A percentile compares a stretch with the other conserved stretches of the same genome.
phyloP scores from a whole-genome alignment of 1,140 invertebrate species.

The Zaprionus vittiger region DNA sequence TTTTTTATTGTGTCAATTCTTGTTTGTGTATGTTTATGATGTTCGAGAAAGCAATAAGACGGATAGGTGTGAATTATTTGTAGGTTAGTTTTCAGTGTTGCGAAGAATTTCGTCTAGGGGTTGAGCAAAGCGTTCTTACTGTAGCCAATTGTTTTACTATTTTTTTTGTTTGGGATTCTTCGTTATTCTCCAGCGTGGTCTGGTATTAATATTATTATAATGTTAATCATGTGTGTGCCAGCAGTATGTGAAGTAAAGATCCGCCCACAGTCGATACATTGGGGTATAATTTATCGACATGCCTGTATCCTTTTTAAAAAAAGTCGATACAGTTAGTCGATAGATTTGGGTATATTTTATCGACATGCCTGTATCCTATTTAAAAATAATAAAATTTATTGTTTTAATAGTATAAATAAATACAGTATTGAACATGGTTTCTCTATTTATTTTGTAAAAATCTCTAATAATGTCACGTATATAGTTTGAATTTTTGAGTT shows the following conservation, averaged over 20 bases:
- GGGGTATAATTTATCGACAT: too few species aligned
- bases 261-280: not conserved
- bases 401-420: too few species aligned
- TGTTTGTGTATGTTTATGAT: not conserved
- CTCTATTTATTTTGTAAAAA: too few species aligned
- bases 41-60: not conserved
- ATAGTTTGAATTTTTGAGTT: too few species aligned
- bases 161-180: not conserved
- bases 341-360: not conserved
- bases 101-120: not conserved
- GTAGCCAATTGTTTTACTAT: not conserved
- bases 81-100: too few species aligned
- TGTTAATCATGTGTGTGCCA: not conserved
- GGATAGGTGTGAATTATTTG: not conserved
- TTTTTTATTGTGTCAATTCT: too few species aligned
- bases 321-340: not conserved
- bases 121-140: not conserved
- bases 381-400: not conserved
- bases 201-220: not conserved
- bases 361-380: not conserved
- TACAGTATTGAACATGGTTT: too few species aligned
- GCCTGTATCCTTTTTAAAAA: too few species aligned
- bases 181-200: not conserved
- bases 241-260: not conserved
- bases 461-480: too few species aligned